Evolutionary conservation across 2,797 vertebrate species (phyloP), one percentile per base, ranked within the genome.

Genomic region (Pangasius djambal): DNA sequence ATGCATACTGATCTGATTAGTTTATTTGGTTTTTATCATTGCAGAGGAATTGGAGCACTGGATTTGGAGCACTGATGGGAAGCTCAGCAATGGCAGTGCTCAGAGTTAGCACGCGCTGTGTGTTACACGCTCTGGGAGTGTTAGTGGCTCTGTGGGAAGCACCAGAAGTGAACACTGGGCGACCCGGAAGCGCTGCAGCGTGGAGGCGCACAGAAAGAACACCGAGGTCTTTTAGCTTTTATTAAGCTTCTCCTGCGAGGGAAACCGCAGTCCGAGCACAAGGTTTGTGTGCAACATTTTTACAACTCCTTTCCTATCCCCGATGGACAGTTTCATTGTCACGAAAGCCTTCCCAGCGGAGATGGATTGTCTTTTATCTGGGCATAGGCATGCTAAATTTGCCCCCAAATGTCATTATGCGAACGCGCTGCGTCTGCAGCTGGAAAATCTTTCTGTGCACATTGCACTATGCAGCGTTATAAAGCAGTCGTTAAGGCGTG

Each of bases 81-180:
- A 9, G 12, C 4, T 83, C 12, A 83, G 55, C 6, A 37, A 61
- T 4, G 59, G 34, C 81, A 48, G 6, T 63, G 57, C 1, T 44
- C 22, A 15, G 34, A 12, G 8, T 50, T 31, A 83, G 82, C 82
- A 25, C 78, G 5, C 4, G 3, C 44, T 22, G 52, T 34, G 57
- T 57, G 52, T 12, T 25, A 20, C 15, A 65, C 37, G 50, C 61
- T 12, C 61, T 84, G 61, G 61, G 34, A 87, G 79, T 59, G 20
- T 57, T 85, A 81, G 79, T 28, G 75, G 75, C 86, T 88, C 67
- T 61, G 44, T 59, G 79, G 87, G 93, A 94, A 95, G 95, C 95
- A 96, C 97, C 97, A 98, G 97, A 98, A 98, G 97, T 97, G 97
- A 98, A 97, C 96, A 95, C 96, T 91, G 91, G 96, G 96, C 97